Evolutionary conservation across 2,888 invertebrate species (phyloP), one percentile per base, ranked within the genome.

Genomic region (Tenthredo distinguenda): DNA sequence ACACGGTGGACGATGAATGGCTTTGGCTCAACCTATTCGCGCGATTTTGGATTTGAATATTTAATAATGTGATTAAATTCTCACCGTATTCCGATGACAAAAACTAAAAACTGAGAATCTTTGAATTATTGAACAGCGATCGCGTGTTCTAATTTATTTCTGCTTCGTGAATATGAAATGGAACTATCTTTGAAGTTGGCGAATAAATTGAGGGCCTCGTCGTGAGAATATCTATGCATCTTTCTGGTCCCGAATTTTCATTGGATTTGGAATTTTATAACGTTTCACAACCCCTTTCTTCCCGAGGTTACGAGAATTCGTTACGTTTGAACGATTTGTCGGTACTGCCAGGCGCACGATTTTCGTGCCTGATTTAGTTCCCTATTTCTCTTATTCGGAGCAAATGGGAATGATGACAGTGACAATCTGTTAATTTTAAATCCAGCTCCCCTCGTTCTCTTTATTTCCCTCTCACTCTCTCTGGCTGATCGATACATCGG

Each of bases 401-500:
- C 18, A 50, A 77, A 77, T 77, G 76, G 50, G 31, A 77, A 34
- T 40, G 47, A 50, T 31, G 72, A 43, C 40, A 43, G 72, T 43
- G 43, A 43, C 26, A 68, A 68, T 18, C 31, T 34, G 31, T 68
- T 18, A 68, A 68, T 31, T 62, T 62, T 31, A 18, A 26, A 68
- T 68, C 34, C 68, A 34, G 31, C 34, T 34, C 68, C 65, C 68
- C 34, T 31, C 68, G 12, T 15, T 68, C 18, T 15, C 34, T 68
- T 34, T 2, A 26, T 65, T 12, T 34, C 68, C 26, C 18, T 7
- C 18, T 6, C 18, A 7, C 15, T 34, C 26, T 12, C 10, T 68
- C 68, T 15, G 5, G 9, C 12, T 68, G 68, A 62, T 68, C 31
- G 31, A 34, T 74, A 43, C 72, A 9, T 21, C 40, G 72, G 72